Conservation (phyloP, 2,113 vertebrate genomes). For the Seriola dumerili region DNA sequence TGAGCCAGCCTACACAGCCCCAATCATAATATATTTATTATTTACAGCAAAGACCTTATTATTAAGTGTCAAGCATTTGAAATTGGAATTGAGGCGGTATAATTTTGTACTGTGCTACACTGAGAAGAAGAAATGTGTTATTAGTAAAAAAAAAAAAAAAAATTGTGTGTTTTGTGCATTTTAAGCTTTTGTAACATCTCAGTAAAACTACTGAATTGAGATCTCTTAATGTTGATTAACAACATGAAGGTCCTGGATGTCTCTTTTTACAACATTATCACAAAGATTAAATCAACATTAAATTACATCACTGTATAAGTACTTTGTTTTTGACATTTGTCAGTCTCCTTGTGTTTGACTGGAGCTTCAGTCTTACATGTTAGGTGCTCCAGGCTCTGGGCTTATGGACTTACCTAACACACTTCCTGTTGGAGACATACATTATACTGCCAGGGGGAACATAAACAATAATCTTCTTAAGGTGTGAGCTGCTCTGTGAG, state of each 20-base stretch:
- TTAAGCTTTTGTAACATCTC: not conserved
- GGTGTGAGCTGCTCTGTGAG: slow-evolving; percentile 50
- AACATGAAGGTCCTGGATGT: not conserved
- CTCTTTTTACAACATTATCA: not conserved
- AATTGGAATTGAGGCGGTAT: not conserved
- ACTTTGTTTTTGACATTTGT: not conserved
- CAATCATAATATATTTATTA: slow-evolving; percentile 25
- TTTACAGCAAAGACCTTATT: not conserved
- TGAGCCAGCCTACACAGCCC: slow-evolving; percentile 3
- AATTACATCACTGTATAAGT: not conserved
- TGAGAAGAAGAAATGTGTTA: not conserved
- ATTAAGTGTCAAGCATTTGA: not conserved
- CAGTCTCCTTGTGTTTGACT: not conserved
- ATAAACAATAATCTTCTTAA: slow-evolving; percentile 73
- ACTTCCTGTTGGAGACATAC: slow-evolving; percentile 61
- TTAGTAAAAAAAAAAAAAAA: too few relatives aligned
- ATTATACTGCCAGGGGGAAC: slow-evolving; percentile 52
- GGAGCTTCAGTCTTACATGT: slow-evolving; percentile 7
- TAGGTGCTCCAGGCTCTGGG: not conserved
- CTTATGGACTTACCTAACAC: slow-evolving; percentile 53
- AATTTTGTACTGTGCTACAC: not conserved
- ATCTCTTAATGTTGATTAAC: not conserved
- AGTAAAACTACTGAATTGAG: not conserved
- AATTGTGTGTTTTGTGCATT: not conserved
- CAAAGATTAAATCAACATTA: not conserved